Percentiles rank a stretch among this genome's conserved stretches.
Conservation (phyloP, 1,140 invertebrate genomes). For the Leptinotarsa undecemlineata region DNA sequence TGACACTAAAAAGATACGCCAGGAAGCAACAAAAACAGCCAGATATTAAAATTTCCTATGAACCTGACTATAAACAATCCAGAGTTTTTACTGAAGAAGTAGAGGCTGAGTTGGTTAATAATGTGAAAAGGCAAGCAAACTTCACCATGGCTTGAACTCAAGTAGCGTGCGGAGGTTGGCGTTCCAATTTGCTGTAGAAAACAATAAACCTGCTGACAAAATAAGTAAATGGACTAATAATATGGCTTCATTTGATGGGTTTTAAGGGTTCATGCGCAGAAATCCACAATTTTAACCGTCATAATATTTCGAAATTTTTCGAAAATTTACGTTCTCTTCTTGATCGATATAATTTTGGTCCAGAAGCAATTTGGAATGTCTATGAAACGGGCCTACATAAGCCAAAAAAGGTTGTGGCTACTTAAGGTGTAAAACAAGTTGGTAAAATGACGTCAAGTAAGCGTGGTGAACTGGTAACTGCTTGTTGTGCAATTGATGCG, state of each 20-base stretch:
- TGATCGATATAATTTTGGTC: too few species aligned
- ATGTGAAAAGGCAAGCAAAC: neutral
- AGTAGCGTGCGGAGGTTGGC: too few species aligned
- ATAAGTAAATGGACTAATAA: neutral
- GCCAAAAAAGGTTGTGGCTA: slow-evolving; percentile 25
- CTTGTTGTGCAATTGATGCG: slow-evolving; percentile 46
- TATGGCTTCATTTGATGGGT: too few species aligned
- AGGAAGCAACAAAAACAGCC: too few species aligned
- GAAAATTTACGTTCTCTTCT: too few species aligned
- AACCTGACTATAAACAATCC: too few species aligned
- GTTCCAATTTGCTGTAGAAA: neutral
- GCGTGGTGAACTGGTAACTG: slow-evolving; percentile 1
- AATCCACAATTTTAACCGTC: too few species aligned
- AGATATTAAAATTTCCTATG: too few species aligned
- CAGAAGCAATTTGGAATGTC: neutral
- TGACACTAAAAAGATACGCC: too few species aligned
- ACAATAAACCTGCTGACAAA: neutral
- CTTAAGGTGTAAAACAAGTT: slow-evolving; percentile 29
- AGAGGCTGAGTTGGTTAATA: neutral
- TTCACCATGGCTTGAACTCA: too few species aligned
- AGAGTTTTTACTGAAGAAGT: neutral
- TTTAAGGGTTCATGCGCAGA: too few species aligned
- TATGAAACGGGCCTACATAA: slow-evolving; percentile 28
- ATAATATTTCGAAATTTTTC: too few species aligned
- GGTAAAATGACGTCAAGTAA: slow-evolving; percentile 23